Base-by-base conservation (phyloP, 2,797 vertebrate species). In the Sebastiscus albofasciatus region DNA sequence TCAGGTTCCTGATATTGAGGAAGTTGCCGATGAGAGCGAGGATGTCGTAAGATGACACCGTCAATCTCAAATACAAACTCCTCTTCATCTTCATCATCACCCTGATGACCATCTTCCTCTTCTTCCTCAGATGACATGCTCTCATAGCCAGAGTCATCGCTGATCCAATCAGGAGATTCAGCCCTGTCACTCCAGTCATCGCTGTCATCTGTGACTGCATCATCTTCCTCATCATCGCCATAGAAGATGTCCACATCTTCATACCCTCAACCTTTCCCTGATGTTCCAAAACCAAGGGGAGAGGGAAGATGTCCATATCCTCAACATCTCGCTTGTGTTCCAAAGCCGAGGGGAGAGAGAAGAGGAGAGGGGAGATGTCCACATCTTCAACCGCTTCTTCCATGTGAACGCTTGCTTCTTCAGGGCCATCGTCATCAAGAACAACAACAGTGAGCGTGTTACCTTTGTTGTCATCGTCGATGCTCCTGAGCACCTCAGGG, bases 331-430 rank as follows among this genome's bases (percentile, higher is more conserved):
- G 0, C 8, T 52, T 0, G 13, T 18, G 13, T 14, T 46, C 42
- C 14, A 6, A 6, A 13, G 0, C 42, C 0, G 0, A 14, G 42
- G 13, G 13, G 16, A 46, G 13, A 18, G 18, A 0, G 20, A 4
- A 20, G 20, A 36, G 0, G 10, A 36, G 34, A 36, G 0, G 34
- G 34, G 34, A 36, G 34, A 52, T 2, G 49, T n/a, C 49, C 0
- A 52, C 8, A 20, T n/a, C 49, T 39, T 39, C 0, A 39, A 39
- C 36, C 36, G 11, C 36, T 13, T 39, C 36, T 39, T 39, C 36
- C 36, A 39, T 39, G 36, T 13, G 36, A 13, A 39, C 0, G 36
- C 36, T 12, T 39, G 36, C 36, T 39, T 39, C 36, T 39, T 39
- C 36, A 39, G 12, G 36, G 36, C 36, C 0, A 39, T 13, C 36